Percentiles rank a stretch among this genome's conserved stretches.
Evolutionary conservation across 2,113 vertebrate species (phyloP).

Genomic region (Otocyon megalotis): DNA sequence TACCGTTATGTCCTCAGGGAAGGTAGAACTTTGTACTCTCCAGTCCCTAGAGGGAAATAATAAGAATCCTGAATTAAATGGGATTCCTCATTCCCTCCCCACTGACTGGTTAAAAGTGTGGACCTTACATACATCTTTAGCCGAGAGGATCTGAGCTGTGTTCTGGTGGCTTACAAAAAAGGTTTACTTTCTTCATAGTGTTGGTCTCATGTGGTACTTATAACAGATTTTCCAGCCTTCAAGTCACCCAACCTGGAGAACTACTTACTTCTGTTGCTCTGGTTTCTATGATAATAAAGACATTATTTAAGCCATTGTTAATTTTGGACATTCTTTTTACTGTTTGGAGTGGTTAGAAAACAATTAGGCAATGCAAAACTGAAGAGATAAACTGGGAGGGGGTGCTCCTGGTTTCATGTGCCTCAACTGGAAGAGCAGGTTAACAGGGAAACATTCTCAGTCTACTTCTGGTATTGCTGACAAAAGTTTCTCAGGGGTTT

Average conservation of each 20-base stretch:
- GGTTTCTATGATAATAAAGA: constrained; percentile 58
- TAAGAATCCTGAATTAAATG: background rate
- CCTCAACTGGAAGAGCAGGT: background rate
- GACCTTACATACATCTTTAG: background rate
- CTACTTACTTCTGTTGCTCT: background rate
- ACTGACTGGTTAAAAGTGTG: background rate
- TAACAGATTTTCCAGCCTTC: background rate
- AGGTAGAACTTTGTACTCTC: background rate
- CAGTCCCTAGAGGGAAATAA: background rate
- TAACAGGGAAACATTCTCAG: background rate
- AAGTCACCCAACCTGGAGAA: background rate
- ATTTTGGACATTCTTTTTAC: background rate
- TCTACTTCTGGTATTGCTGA: background rate
- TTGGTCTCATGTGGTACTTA: background rate
- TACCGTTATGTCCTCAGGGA: background rate
- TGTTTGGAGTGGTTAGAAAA: background rate
- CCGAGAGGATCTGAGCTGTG: background rate
- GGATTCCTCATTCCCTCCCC: background rate
- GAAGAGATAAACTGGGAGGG: background rate
- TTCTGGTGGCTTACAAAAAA: background rate
- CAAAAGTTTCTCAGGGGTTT: background rate
- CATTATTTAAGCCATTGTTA: background rate
- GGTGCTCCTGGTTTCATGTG: background rate
- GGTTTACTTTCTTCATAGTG: constrained; percentile 17
- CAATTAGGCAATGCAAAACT: background rate